Evolutionary conservation across 2,888 invertebrate species (phyloP).

Genomic region (Erpobdella octoculata): DNA sequence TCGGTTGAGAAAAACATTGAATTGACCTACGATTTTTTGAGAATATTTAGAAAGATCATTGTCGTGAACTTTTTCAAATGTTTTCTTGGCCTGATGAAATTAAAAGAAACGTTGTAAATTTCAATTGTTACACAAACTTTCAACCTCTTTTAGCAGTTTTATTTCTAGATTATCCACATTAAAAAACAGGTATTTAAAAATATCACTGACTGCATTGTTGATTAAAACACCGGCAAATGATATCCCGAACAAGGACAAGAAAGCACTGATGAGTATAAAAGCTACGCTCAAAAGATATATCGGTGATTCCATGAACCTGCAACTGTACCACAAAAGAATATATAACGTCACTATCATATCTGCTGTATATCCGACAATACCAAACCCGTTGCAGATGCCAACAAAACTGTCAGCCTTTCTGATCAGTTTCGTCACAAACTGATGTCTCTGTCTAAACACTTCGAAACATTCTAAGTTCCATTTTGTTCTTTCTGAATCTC

Average conservation of each 20-base stretch:
- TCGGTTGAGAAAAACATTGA: too few species aligned
- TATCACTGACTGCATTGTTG: background rate
- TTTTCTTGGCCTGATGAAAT: too few species aligned
- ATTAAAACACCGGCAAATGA: background rate
- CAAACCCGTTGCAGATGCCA: conserved; percentile 11
- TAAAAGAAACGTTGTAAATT: too few species aligned
- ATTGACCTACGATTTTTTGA: too few species aligned
- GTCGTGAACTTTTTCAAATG: too few species aligned
- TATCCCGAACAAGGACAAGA: background rate
- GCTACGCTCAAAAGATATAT: background rate
- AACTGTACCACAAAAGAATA: background rate
- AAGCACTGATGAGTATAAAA: background rate
- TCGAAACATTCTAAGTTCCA: background rate
- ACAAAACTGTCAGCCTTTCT: conserved; percentile 6
- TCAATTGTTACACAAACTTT: too few species aligned
- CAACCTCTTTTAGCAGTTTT: too few species aligned
- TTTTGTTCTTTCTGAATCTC: background rate
- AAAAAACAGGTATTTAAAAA: too few species aligned
- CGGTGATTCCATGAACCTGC: background rate
- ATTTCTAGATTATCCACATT: too few species aligned
- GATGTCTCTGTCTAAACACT: background rate
- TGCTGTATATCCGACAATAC: background rate
- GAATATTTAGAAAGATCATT: too few species aligned
- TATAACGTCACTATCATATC: background rate
- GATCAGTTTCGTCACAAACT: conserved; percentile 10